These are phyloP conservation scores for Lerista edwardsae DNA, from an alignment of 2,797 vertebrate species.

Conservation along the genomic window DNA sequence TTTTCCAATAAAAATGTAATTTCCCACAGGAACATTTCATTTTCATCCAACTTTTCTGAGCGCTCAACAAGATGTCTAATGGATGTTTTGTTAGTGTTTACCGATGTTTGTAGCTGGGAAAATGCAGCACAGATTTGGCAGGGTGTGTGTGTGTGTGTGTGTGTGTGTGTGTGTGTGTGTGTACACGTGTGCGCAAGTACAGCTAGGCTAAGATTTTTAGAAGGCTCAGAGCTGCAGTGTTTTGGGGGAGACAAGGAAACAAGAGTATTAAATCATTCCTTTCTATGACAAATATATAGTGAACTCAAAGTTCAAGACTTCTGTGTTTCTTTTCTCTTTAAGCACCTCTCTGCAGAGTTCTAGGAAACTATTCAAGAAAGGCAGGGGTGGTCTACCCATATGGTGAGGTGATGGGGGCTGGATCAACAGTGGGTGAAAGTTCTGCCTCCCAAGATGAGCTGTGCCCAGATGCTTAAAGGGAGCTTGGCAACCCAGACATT, in stretches of 20 bases:
- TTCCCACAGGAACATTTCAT: constrained; percentile 39
- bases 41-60: constrained; percentile 34
- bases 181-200: background rate
- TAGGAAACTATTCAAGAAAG: background rate
- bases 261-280: background rate
- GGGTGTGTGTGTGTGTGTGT: too few relatives aligned
- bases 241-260: background rate
- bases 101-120: background rate
- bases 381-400: too few relatives aligned
- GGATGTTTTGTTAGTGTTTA: constrained; percentile 34
- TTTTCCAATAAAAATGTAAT: constrained; percentile 44
- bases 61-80: constrained; percentile 24
- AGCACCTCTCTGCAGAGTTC: background rate
- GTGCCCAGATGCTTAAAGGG: too few relatives aligned
- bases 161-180: too few relatives aligned
- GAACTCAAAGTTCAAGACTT: background rate
- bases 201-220: background rate
- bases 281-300: background rate
- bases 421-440: too few relatives aligned
- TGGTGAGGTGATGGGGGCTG: too few relatives aligned
- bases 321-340: background rate
- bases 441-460: too few relatives aligned
- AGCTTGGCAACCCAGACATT: too few relatives aligned
- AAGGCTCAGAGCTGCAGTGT: background rate
- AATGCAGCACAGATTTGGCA: background rate